Percentiles rank a stretch among this genome's conserved stretches.
phyloP scores from a whole-genome alignment of 2,888 invertebrate genomes.

The Xestoiulus laeticollis region DNA sequence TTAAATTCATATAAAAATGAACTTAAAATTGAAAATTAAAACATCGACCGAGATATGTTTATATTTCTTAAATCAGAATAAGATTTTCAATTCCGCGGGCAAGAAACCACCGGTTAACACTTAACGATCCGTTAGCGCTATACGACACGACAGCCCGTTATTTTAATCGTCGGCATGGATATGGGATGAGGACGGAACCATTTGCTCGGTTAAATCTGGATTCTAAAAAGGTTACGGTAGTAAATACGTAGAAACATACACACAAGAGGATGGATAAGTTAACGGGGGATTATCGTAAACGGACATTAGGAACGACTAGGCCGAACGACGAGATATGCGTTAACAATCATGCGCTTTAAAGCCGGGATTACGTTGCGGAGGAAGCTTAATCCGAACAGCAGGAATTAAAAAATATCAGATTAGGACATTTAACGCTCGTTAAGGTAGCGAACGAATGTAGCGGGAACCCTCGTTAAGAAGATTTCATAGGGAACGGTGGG shows the following conservation, averaged over 20 bases:
- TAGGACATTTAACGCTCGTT: no score
- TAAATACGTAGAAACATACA: not conserved
- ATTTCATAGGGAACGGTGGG: no score
- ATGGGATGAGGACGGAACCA: slow-evolving; percentile 2
- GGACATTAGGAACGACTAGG: not conserved
- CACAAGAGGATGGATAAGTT: not conserved
- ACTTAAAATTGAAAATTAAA: not conserved
- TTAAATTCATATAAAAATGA: not conserved
- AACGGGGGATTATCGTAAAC: no score
- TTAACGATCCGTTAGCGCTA: not conserved
- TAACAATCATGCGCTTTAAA: not conserved
- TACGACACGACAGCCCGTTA: no score
- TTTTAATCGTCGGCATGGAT: not conserved
- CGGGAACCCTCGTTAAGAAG: no score
- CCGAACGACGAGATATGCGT: not conserved
- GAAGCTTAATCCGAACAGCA: no score
- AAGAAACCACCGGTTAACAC: no score
- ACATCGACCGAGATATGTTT: no score
- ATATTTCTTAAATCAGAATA: no score
- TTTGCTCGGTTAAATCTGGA: not conserved
- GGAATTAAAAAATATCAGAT: no score
- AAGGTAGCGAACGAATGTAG: no score
- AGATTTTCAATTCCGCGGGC: not conserved
- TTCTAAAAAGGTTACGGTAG: slow-evolving; percentile 2
- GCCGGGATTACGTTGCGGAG: no score